These are phyloP conservation scores for Acrobasis suavella DNA, from an alignment of 2,888 invertebrate genomes.

Conservation along the genomic window DNA sequence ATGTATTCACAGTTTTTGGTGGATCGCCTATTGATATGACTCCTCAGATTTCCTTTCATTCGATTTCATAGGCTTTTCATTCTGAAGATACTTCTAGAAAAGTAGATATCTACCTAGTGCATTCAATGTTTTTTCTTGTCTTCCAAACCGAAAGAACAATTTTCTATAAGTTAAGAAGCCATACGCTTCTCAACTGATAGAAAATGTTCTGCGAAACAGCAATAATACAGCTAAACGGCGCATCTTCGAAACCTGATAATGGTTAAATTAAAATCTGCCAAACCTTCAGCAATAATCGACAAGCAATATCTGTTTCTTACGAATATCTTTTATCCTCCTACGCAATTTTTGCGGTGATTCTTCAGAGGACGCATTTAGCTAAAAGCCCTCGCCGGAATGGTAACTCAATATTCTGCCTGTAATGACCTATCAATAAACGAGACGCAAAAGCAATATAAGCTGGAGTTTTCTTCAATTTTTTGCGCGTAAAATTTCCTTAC, in stretches of 20 bases:
- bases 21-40: no score
- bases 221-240: not conserved
- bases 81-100: no score
- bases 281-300: not conserved
- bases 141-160: not conserved
- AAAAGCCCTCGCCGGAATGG: not conserved
- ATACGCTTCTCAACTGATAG: not conserved
- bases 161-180: no score
- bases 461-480: no score
- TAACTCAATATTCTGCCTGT: conserved; percentile 8
- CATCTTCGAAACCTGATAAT: conserved; percentile 1
- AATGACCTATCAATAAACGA: not conserved
- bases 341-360: not conserved
- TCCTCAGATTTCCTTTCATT: no score
- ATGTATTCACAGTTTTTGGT: no score
- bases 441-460: not conserved
- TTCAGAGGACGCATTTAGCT: not conserved
- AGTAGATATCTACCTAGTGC: no score
- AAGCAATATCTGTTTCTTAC: not conserved
- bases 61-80: no score
- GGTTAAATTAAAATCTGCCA: not conserved
- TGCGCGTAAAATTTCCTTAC: no score
- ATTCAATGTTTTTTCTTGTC: no score
- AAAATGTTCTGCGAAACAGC: not conserved
- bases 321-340: not conserved